Base-by-base conservation (phyloP, 2,113 vertebrate genomes). In the Microtus richardsoni region DNA sequence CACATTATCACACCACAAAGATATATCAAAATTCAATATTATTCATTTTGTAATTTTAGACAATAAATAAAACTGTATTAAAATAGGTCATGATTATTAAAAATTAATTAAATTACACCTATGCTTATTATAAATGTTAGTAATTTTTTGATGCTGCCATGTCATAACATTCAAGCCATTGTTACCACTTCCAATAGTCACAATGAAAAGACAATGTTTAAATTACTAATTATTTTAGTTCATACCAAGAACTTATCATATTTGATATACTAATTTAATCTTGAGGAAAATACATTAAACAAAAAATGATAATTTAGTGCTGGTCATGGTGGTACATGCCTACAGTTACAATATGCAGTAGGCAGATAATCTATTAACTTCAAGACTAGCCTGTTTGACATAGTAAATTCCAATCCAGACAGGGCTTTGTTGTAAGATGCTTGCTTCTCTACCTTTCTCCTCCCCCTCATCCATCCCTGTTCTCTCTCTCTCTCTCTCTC, bases 161-260 rank as follows among this genome's bases (percentile, higher is more conserved):
- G 7, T 1, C 13, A 79, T 78, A 60, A 28, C 0, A 54, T 41
- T 41, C 41, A 95, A 74, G 28, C 70, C 28, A 39, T 26, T 71
- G 22, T 62, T 90, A 64, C n/a, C 13, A 36, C 28, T 78, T 88
- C 84, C 9, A 87, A 30, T 84, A 19, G 54, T 77, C 13, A n/a
- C 30, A 73, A 28, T 84, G 44, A 11, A 36, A 79, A 68, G 13
- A 36, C 60, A 89, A 60, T 74, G 66, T 79, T 84, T 79, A 33
- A 78, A 64, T 89, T 66, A 85, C 79, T 47, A 62, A 91, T 73
- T 79, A 71, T 49, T 91, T 78, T 64, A 68, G 8, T 41, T 73
- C 26, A 28, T 5, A 66, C 30, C 12, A 22, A 74, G 19, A 60
- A 16, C 26, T 66, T 4, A 41, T 5, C 47, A 30, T 66, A 30